phyloP scores from a whole-genome alignment of 2,888 invertebrate species.

The Anthophora plumipes region DNA sequence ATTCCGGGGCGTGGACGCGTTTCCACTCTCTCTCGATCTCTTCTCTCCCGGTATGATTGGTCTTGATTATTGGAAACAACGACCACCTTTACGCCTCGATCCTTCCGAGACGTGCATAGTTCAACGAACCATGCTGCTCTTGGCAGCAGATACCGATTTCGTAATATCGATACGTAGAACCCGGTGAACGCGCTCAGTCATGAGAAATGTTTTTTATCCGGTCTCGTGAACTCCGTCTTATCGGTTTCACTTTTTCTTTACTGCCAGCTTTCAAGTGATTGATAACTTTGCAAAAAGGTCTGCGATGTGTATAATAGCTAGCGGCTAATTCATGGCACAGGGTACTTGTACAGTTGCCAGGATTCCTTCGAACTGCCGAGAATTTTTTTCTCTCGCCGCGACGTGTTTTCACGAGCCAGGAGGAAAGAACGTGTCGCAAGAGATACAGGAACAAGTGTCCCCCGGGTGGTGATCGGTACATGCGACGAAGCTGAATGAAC shows the following conservation, averaged over 20 bases:
- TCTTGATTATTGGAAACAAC: too few species aligned
- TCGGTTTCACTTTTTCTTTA: too few species aligned
- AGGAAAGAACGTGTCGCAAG: conserved; percentile 5
- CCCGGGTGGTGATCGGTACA: conserved; percentile 16
- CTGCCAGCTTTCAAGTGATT: too few species aligned
- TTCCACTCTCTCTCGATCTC: too few species aligned
- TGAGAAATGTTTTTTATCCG: too few species aligned
- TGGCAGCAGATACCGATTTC: neutral
- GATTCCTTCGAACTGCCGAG: neutral
- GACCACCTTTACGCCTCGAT: neutral
- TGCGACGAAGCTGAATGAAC: conserved; percentile 54
- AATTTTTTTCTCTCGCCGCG: neutral
- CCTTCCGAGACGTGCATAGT: conserved; percentile 5
- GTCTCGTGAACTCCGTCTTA: too few species aligned
- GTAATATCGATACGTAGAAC: neutral
- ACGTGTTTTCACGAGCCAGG: neutral
- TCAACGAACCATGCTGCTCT: neutral
- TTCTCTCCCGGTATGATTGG: too few species aligned
- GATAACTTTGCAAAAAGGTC: too few species aligned
- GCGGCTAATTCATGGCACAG: too few species aligned
- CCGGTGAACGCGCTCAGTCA: neutral
- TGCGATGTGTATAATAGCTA: too few species aligned
- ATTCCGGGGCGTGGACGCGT: conserved; percentile 48
- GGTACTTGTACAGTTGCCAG: too few species aligned
- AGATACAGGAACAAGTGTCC: neutral